Evolutionary conservation across 2,797 vertebrate genomes (phyloP), one percentile per base, ranked within the genome.

Genomic region (Lophura swinhoii): DNA sequence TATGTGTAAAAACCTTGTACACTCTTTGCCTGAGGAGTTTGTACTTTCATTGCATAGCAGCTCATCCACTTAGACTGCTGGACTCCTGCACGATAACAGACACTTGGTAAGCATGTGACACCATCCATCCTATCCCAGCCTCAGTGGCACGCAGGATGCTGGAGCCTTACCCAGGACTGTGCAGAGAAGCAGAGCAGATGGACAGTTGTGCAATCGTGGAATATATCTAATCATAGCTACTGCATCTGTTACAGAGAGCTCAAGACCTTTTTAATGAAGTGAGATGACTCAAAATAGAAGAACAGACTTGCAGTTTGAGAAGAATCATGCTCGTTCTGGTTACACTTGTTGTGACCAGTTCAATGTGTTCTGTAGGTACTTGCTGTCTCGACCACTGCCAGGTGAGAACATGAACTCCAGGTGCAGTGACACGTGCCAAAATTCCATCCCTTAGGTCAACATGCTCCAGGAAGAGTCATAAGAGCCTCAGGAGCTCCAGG

Each of bases 111-210:
- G 58, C 2, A 2, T 51, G 74, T 53, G 78, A 70, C 35, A 73
- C 39, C 71, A 77, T 74, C 84, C 49, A 13, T 85, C 46, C 21
- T 8, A 46, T 2, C 64, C 74, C 72, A 79, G 74, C 63, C 81
- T 64, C 4, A 0, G 33, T 12, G 72, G 53, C 41, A 20, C 4
- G 3, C 3, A 59, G 5, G 8, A 4, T 6, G 43, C 29, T 53
- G 60, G 44, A 88, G 29, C 80, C 64, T 84, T 37, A 41, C 6
- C 29, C 72, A 76, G 78, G 26, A 58, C 12, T 15, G 69, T 66
- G 84, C 62, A 90, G 76, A 33, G 46, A 79, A 87, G 64, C 64
- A 31, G 84, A 94, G 82, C 87, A 96, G 87, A 91, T 75, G 91
- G 84, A 33, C 67, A 70, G 67, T 81, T 73, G 67, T 86, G 94